Evolutionary conservation across 2,888 invertebrate species (phyloP).

Genomic region (Phengaris arion): DNA sequence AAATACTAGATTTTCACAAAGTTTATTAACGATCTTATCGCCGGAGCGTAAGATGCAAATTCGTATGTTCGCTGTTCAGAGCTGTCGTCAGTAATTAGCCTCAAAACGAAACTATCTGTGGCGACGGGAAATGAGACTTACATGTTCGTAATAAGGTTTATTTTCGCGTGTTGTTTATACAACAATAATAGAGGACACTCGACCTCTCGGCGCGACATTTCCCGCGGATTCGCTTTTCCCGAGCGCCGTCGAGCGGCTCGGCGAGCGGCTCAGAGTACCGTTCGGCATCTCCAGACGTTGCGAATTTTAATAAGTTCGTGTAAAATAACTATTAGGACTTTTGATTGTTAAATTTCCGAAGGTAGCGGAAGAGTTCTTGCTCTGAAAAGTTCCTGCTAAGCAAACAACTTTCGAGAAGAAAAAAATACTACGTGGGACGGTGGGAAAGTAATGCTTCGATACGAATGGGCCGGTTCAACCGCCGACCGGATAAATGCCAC

Average conservation of each 20-base stretch:
- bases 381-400: too few relatives aligned
- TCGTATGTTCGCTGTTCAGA: slow-evolving; percentile 45
- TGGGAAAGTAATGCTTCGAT: too few relatives aligned
- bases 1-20: slow-evolving; percentile 36
- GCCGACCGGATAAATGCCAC: too few relatives aligned
- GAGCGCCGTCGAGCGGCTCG: slow-evolving; percentile 34
- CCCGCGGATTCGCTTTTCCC: slow-evolving; percentile 53
- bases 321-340: not conserved
- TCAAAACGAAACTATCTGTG: slow-evolving; percentile 58
- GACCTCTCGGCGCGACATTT: slow-evolving; percentile 65
- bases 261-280: not conserved
- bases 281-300: not conserved
- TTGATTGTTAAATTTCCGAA: too few relatives aligned
- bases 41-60: slow-evolving; percentile 49
- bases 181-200: slow-evolving; percentile 71
- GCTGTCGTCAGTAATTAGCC: slow-evolving; percentile 72
- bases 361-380: too few relatives aligned
- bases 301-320: not conserved
- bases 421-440: too few relatives aligned
- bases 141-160: slow-evolving; percentile 43
- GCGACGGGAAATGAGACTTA: slow-evolving; percentile 45
- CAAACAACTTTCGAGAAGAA: too few relatives aligned
- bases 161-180: slow-evolving; percentile 37
- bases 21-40: slow-evolving; percentile 39
- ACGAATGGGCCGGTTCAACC: too few relatives aligned